Conservation (phyloP, 2,888 invertebrate species). For the Notocelia uddmanniana region DNA sequence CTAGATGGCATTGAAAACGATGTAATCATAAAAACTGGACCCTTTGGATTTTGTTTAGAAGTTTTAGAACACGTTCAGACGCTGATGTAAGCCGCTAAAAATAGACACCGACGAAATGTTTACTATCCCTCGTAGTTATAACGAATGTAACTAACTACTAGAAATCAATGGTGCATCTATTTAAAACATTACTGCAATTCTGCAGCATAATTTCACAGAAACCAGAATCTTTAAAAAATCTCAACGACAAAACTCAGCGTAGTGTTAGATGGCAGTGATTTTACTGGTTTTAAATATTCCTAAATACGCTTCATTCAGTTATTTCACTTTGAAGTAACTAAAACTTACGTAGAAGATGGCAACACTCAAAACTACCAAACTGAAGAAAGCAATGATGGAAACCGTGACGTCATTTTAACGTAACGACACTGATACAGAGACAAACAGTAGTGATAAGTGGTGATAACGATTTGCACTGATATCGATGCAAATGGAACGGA, state of each 20-base stretch:
- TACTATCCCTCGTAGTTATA: slow-evolving; percentile 71
- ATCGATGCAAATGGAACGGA: slow-evolving; percentile 67
- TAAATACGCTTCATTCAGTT: neutral
- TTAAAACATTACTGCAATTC: neutral
- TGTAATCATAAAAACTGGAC: slow-evolving; percentile 47
- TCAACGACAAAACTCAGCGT: neutral
- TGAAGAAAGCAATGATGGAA: slow-evolving; percentile 36
- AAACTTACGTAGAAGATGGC: slow-evolving; percentile 12
- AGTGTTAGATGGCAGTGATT: neutral
- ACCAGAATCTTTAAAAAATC: neutral
- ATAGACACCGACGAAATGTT: slow-evolving; percentile 77
- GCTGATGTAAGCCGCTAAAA: slow-evolving; percentile 77
- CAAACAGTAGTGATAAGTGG: slow-evolving; percentile 79
- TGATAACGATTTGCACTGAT: slow-evolving; percentile 78
- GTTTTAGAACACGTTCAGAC: slow-evolving; percentile 50
- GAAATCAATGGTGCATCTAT: slow-evolving; percentile 32
- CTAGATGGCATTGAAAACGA: slow-evolving; percentile 39
- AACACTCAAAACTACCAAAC: slow-evolving; percentile 32
- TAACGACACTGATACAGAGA: slow-evolving; percentile 73
- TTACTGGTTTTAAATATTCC: neutral
- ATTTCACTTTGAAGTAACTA: neutral
- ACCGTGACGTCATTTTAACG: slow-evolving; percentile 71
- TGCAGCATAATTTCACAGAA: neutral
- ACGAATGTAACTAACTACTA: slow-evolving; percentile 54
- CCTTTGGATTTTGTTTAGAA: slow-evolving; percentile 60